Base-by-base conservation (phyloP, 1,140 invertebrate genomes). In the Agrilus planipennis region DNA sequence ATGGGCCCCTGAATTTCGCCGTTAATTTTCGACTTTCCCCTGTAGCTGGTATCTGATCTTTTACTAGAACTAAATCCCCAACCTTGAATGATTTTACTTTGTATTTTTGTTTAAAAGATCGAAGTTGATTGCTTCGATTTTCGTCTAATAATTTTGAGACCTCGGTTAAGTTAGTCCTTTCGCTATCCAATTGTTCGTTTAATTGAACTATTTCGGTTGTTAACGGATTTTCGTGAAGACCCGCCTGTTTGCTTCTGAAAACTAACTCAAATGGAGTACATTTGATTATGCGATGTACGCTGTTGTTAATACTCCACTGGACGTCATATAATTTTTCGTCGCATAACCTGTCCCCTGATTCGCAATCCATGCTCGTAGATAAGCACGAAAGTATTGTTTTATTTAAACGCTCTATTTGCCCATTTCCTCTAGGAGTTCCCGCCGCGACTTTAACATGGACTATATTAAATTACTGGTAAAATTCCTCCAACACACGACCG, bases 351-450 rank as follows among this genome's bases (percentile, higher is more conserved):
- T 40, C 32, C 2, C 28, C 25, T 1, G 2, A 9, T 9, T 40
- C 32, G 1, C 30, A 19, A 1, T 34, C 44, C 1, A 21, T 42
- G 12, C 30, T n/a, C n/a, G n/a, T n/a, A n/a, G n/a, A n/a, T n/a
- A 29, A 2, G 30, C 41, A 47, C 4, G 25, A 23, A 4, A 47
- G 11, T 6, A 50, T 41, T 10, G 22, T 29, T 14, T n/a, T 28
- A 19, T 56, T 56, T 2, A 51, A 25, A n/a, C 4, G 4, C 28
- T 57, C 52, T 1, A 53, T 38, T 38, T 53, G 51, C 0, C 49
- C 52, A 30, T 55, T 57, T 0, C 38, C 47, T 14, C 50, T 34
- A 4, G 52, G 53, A 17, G 47, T 36, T 9, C 45, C 51, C 4
- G 51, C 44, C 0, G 50, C 46, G 0, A 54, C 42, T 9, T 41